These are phyloP conservation scores for Pelobates cultripes DNA, from an alignment of 2,797 vertebrate genomes.

Conservation along the genomic window DNA sequence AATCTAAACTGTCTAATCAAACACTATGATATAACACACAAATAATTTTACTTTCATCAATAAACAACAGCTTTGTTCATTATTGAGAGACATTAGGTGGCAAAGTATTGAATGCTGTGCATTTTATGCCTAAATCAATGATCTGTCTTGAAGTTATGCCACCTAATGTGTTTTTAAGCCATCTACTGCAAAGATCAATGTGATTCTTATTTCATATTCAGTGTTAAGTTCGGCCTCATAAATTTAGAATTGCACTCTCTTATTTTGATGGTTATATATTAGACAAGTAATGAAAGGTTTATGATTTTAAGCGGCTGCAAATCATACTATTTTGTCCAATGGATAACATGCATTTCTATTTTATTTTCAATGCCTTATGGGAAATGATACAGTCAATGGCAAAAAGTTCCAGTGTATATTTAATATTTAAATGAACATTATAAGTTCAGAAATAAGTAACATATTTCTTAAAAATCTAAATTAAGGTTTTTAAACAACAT, in stretches of 20 bases:
- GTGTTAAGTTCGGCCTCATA: conserved; percentile 81
- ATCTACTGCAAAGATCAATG: conserved; percentile 88
- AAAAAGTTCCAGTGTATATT: conserved; percentile 62
- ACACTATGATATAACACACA: conserved; percentile 71
- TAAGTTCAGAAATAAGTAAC: conserved; percentile 59
- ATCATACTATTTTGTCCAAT: conserved; percentile 71
- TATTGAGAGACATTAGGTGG: conserved; percentile 74
- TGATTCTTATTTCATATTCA: conserved; percentile 85
- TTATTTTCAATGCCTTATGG: conserved; percentile 59
- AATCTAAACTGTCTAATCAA: conserved; percentile 66
- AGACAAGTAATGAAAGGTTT: conserved; percentile 82
- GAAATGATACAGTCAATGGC: conserved; percentile 62
- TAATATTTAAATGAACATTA: conserved; percentile 68
- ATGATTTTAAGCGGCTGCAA: conserved; percentile 83
- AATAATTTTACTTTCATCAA: conserved; percentile 79
- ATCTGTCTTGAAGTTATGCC: conserved; percentile 84
- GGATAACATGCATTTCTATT: conserved; percentile 64
- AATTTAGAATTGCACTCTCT: conserved; percentile 90
- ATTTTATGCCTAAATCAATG: conserved; percentile 90
- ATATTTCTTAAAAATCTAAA: not conserved
- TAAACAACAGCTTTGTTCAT: conserved; percentile 79
- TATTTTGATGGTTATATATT: conserved; percentile 80
- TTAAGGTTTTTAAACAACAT: not conserved
- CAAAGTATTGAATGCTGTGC: conserved; percentile 77
- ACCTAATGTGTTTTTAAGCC: conserved; percentile 95